Evolutionary conservation across 1,140 invertebrate species (phyloP).

Genomic region (Drosophila takahashii): DNA sequence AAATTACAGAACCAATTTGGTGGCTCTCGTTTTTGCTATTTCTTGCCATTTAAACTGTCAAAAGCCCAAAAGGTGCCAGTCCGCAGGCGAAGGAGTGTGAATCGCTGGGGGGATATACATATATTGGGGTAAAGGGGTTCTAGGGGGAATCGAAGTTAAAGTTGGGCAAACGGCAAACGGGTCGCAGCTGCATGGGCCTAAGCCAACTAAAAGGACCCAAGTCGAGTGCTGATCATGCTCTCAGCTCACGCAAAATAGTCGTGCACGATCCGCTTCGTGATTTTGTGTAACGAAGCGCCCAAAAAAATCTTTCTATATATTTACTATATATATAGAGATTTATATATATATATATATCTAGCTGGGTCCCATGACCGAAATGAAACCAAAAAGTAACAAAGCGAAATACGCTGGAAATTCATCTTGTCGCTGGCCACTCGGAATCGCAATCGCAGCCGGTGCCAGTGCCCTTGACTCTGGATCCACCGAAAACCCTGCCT

Average conservation of each 20-base stretch:
- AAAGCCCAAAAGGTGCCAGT: slow-evolving; percentile 37
- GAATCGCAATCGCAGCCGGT: slow-evolving; percentile 39
- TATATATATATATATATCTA: slow-evolving; percentile 38
- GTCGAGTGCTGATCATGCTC: slow-evolving; percentile 78
- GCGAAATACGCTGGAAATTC: slow-evolving; percentile 76
- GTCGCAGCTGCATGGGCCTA: slow-evolving; percentile 45
- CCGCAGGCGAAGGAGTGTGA: slow-evolving; percentile 23
- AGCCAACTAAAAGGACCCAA: slow-evolving; percentile 40
- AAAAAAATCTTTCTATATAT: slow-evolving; percentile 66
- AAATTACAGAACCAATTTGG: slow-evolving; percentile 45
- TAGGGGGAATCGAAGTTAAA: not conserved
- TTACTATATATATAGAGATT: slow-evolving; percentile 30
- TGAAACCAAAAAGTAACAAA: slow-evolving; percentile 64
- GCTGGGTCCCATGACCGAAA: slow-evolving; percentile 68
- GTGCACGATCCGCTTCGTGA: slow-evolving; percentile 84
- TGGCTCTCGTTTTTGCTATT: slow-evolving; percentile 22
- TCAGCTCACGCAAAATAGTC: slow-evolving; percentile 85
- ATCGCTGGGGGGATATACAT: not conserved
- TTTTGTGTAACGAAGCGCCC: slow-evolving; percentile 83
- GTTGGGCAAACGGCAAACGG: slow-evolving; percentile 28
- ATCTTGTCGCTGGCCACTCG: slow-evolving; percentile 59
- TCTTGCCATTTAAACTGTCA: slow-evolving; percentile 34
- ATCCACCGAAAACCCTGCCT: not conserved
- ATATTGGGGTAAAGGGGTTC: not conserved
- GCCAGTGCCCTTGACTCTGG: slow-evolving; percentile 21